Evolutionary conservation across 2,113 vertebrate species (phyloP), one percentile per base, ranked within the genome.

Genomic region (Cavia aperea): DNA sequence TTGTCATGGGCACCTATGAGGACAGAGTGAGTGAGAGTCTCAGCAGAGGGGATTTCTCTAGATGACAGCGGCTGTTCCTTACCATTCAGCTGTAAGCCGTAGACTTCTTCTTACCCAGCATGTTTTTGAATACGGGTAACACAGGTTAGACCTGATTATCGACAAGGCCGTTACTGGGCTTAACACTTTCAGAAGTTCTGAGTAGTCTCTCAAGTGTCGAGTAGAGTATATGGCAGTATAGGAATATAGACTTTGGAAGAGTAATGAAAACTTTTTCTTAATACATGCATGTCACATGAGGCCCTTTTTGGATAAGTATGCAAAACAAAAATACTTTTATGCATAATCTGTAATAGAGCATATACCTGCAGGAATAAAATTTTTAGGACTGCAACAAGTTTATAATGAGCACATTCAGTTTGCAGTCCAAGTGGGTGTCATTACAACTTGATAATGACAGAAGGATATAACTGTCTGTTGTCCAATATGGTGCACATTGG

Each of bases 1-100:
- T 46, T 36, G 83, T 73, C 81, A 51, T 23, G 39, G 43, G 51
- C 23, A 8, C 3, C 18, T 46, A 26, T 70, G 78, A 92, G 46
- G 77, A 39, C 12, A 66, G 82, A 26, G 33, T 49, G 75, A 63
- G 31, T 24, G 62, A 49, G 73, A 16, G 21, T 4, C 23, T 39
- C 29, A 36, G 85, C 36, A 84, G 86, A 56, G 72, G 5, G 33
- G 43, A 43, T 92, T 92, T 85, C 75, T 91, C 75, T 91, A 29
- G 63, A 46, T 75, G 14, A 24, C 7, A 43, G 78, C n/a, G 31
- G 9, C 23, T 82, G 31, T 85, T 43, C 86, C 43, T 85, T 46
- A 75, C 9, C 66, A 56, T 16, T 12, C 11, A 63, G 58, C 10
- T 0, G 23, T 66, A 11, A 88, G 36, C 84, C 63, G 21, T 84